phyloP scores from a whole-genome alignment of 2,888 invertebrate genomes.

The Mycogona germanica region DNA sequence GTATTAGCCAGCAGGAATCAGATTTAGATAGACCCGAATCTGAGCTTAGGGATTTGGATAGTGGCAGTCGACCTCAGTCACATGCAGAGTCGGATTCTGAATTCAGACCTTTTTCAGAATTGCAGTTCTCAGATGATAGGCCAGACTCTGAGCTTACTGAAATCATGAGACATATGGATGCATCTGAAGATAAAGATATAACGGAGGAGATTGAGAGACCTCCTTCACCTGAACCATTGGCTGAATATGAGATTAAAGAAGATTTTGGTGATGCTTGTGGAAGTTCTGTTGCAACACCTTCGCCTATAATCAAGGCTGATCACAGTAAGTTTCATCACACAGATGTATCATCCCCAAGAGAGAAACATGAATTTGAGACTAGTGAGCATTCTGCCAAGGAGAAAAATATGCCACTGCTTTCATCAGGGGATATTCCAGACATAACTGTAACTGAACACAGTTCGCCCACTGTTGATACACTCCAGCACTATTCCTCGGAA shows the following conservation, averaged over 20 bases:
- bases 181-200: conserved; percentile 25
- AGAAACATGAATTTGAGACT: conserved; percentile 41
- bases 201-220: conserved; percentile 43
- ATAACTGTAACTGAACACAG: conserved; percentile 49
- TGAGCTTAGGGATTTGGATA: conserved; percentile 36
- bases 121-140: conserved; percentile 34
- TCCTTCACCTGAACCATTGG: conserved; percentile 40
- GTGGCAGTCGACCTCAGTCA: conserved; percentile 32
- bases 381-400: conserved; percentile 30
- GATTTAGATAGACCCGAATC: conserved; percentile 33
- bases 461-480: conserved; percentile 38
- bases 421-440: conserved; percentile 42
- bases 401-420: background rate
- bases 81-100: conserved; percentile 31
- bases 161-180: conserved; percentile 27
- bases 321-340: conserved; percentile 31
- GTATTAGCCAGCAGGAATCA: background rate
- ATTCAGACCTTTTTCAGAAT: conserved; percentile 32
- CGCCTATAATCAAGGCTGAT: conserved; percentile 36
- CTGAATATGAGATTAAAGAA: conserved; percentile 34
- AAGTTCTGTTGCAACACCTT: conserved; percentile 30
- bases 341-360: conserved; percentile 27
- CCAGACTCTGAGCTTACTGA: conserved; percentile 37
- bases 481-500: conserved; percentile 33
- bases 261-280: conserved; percentile 25